These are phyloP conservation scores for Peromyscus eremicus DNA, from an alignment of 2,797 vertebrate genomes.

Conservation along the genomic window DNA sequence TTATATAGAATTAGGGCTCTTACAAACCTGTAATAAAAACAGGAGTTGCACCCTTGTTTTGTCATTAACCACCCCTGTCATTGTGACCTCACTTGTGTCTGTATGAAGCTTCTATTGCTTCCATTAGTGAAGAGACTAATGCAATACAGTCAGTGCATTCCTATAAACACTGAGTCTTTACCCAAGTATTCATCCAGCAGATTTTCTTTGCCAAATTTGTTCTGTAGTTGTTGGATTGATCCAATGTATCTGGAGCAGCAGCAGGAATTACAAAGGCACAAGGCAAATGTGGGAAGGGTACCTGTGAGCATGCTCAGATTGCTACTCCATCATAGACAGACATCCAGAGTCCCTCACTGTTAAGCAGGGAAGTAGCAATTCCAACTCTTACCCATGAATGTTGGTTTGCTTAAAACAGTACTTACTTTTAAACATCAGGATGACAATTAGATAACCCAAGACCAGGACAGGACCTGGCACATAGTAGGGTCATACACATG, in stretches of 20 bases:
- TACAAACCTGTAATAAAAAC: neutral
- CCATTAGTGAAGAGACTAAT: neutral
- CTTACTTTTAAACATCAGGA: neutral
- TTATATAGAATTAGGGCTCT: neutral
- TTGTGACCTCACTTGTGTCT: neutral
- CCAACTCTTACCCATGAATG: neutral
- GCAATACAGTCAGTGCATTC: neutral
- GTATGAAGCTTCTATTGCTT: neutral
- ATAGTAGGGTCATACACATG: neutral
- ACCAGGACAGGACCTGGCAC: neutral
- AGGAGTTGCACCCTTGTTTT: neutral
- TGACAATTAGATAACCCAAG: neutral
- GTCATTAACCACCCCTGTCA: neutral
- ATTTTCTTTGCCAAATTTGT: constrained; percentile 93
- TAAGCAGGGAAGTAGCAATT: neutral
- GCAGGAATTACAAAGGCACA: constrained; percentile 67
- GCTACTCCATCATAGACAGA: too few species aligned
- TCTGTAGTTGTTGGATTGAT: constrained; percentile 93
- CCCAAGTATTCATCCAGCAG: constrained; percentile 89
- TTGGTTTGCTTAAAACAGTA: neutral
- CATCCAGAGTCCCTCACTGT: neutral
- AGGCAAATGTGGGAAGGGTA: neutral
- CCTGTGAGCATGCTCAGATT: too few species aligned
- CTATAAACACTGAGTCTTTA: constrained; percentile 81
- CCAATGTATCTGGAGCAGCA: constrained; percentile 90